Base-by-base conservation (phyloP, 2,113 vertebrate species). In the Eubucco bourcierii region DNA sequence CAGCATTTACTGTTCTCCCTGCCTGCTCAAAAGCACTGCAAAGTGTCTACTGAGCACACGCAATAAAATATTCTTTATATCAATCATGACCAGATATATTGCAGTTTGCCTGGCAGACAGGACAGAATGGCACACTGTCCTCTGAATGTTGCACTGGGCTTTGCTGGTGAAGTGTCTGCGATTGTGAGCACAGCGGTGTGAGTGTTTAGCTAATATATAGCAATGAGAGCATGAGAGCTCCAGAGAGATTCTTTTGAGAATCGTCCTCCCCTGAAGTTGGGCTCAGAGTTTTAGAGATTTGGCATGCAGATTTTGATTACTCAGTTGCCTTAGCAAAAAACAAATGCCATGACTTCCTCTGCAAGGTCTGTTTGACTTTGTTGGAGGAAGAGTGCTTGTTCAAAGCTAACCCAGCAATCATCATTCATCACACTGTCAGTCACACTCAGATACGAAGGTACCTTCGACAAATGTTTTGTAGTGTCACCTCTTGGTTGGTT, bases 291-390 rank as follows among this genome's bases (percentile, higher is more conserved):
- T 60, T 39, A 70, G 76, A 76, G 39, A 63, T 73, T 31, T 60
- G 37, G 56, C 16, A 0, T 61, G 14, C 15, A n/a, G 64, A 87
- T 70, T 89, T 89, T 75, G 59, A 76, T 80, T 66, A 84, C 84
- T 58, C 58, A 64, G 63, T 87, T 68, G 33, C 66, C 66, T 78
- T 89, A 84, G 84, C 71, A 82, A 63, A 78, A 92, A 63, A 29
- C 5, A 1, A 90, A 80, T 90, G 85, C 68, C 3, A 0, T 52
- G 67, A 64, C 68, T 86, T 92, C 53, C 39, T 80, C 59, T 90
- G n/a, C 89, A 72, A 93, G 87, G 91, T 90, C 78, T 96, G 85
- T 95, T 95, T 94, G 91, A 67, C 90, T 95, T 94, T 82, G 82
- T 76, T 87, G 87, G 68, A 87, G 80, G 82, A 93, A 61, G 87